These are phyloP conservation scores for Motacilla tschutschensis DNA, from an alignment of 2,113 vertebrate genomes.

Conservation along the genomic window DNA sequence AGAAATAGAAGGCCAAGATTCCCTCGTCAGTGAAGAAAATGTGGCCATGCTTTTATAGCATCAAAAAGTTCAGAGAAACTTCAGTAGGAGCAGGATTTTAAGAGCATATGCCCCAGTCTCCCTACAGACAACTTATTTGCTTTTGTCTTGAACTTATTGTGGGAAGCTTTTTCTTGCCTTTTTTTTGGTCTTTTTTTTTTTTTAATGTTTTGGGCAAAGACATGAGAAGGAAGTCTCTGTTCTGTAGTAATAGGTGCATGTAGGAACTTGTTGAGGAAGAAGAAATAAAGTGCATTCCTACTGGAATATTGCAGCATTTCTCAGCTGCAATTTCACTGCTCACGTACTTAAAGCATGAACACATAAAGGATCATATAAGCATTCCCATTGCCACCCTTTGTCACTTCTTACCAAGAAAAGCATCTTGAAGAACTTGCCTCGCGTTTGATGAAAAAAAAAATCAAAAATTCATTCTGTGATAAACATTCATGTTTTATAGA, in stretches of 20 bases:
- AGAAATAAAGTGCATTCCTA: not conserved
- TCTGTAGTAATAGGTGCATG: not conserved
- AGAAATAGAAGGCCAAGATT: not conserved
- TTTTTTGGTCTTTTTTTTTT: not conserved
- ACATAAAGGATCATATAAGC: not conserved
- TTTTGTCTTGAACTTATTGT: not conserved
- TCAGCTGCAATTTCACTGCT: not conserved
- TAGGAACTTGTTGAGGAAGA: not conserved
- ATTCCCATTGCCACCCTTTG: not conserved
- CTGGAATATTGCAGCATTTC: not conserved
- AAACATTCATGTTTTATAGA: not conserved
- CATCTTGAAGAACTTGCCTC: not conserved
- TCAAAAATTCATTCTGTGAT: not conserved
- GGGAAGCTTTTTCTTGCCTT: accelerated
- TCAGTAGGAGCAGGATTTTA: not conserved
- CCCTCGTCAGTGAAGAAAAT: not conserved
- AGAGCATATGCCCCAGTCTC: not conserved
- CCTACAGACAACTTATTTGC: not conserved
- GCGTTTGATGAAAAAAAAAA: not conserved
- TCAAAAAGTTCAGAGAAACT: not conserved
- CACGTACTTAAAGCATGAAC: not conserved
- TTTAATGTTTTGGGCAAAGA: not conserved
- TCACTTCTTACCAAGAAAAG: not conserved
- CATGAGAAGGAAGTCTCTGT: not conserved
- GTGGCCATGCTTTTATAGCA: not conserved